Conservation (phyloP, 2,113 vertebrate genomes). For the Gallinago paraguaiae region DNA sequence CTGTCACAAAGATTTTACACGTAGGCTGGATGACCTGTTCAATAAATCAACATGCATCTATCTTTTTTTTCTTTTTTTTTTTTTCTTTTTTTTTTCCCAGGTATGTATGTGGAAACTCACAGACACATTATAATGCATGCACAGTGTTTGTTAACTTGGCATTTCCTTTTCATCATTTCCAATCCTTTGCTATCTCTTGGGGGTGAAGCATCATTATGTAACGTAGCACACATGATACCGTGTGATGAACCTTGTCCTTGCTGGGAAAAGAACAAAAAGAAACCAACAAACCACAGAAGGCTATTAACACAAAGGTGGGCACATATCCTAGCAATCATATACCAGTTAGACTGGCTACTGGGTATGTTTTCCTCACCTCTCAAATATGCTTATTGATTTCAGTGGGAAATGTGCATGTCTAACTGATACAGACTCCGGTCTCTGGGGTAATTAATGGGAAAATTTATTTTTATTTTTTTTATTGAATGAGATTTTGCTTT, state of each 20-base stretch:
- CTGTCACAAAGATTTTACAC: conserved; percentile 72
- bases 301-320: not conserved
- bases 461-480: not conserved
- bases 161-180: conserved; percentile 39
- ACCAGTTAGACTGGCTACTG: not conserved
- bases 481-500: not conserved
- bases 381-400: conserved; percentile 9
- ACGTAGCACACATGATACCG: not conserved
- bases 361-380: not conserved
- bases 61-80: not conserved
- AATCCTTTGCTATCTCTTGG: not conserved
- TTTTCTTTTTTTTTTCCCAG: not conserved
- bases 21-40: conserved; percentile 53
- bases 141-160: conserved; percentile 39
- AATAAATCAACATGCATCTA: conserved; percentile 64
- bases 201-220: conserved; percentile 1
- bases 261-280: not conserved
- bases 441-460: not conserved
- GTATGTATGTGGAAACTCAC: conserved; percentile 16
- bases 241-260: not conserved
- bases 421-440: too few species aligned
- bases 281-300: not conserved
- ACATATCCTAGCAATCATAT: not conserved
- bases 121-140: conserved; percentile 24
- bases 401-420: not conserved